A percentile compares a stretch with the other conserved stretches of the same genome.
These are phyloP conservation scores for Scrobipalpa atriplicella DNA, from an alignment of 2,888 invertebrate genomes.

Conservation along the genomic window DNA sequence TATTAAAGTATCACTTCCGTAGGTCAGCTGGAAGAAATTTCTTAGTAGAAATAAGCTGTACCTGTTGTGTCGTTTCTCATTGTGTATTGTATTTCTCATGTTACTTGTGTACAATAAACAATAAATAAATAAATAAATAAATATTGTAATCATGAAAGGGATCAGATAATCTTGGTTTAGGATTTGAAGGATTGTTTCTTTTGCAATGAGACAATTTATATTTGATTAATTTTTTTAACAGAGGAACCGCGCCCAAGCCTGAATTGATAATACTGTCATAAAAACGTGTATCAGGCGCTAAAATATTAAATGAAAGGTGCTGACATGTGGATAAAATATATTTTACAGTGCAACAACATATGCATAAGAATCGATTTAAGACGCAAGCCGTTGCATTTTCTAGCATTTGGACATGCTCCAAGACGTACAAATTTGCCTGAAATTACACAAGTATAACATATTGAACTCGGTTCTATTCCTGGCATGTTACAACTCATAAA, in stretches of 20 bases:
- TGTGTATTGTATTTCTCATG: too few species aligned
- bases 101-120: too few species aligned
- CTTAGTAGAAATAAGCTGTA: too few species aligned
- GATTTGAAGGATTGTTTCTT: background rate
- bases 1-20: too few species aligned
- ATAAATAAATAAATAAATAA: too few species aligned
- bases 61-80: too few species aligned
- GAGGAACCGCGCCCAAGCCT: too few species aligned
- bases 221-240: too few species aligned
- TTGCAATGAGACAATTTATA: background rate
- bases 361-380: background rate
- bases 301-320: background rate
- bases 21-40: too few species aligned
- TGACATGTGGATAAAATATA: background rate
- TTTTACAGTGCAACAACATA: too few species aligned
- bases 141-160: background rate
- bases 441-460: constrained; percentile 34
- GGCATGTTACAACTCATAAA: constrained; percentile 7
- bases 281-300: too few species aligned
- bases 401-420: constrained; percentile 35
- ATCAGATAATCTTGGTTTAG: background rate
- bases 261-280: too few species aligned
- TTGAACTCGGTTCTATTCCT: constrained; percentile 35
- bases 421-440: constrained; percentile 33
- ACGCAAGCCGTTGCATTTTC: constrained; percentile 30